phyloP scores from a whole-genome alignment of 2,888 invertebrate genomes.

The Thera obeliscata region DNA sequence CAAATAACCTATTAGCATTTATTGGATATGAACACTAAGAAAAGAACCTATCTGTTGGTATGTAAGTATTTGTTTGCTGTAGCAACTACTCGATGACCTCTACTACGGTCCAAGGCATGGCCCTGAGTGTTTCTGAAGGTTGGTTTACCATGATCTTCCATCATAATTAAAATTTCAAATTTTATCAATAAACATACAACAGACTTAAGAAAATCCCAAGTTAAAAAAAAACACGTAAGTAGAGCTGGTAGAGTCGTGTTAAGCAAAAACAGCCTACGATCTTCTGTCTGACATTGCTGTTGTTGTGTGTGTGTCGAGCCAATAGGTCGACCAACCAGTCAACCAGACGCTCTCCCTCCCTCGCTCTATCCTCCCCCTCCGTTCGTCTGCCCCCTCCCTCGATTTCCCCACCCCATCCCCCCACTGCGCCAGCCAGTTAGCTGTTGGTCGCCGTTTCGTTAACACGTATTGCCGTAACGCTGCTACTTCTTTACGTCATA shows the following conservation, averaged over 20 bases:
- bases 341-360: conserved; percentile 80
- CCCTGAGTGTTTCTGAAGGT: conserved; percentile 79
- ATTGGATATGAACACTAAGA: conserved; percentile 46
- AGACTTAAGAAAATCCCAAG: neutral
- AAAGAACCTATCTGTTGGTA: neutral
- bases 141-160: conserved; percentile 57
- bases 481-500: conserved; percentile 74
- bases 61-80: conserved; percentile 52
- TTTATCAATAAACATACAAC: conserved; percentile 12
- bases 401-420: conserved; percentile 50
- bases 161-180: conserved; percentile 14
- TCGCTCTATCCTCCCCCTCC: conserved; percentile 63
- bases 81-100: conserved; percentile 70
- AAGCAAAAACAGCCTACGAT: conserved; percentile 71
- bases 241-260: conserved; percentile 48
- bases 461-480: conserved; percentile 51
- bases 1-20: conserved; percentile 43
- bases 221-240: conserved; percentile 13
- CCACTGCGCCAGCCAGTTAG: conserved; percentile 76
- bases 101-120: conserved; percentile 73
- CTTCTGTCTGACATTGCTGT: conserved; percentile 68
- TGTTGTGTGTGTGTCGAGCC: conserved; percentile 73
- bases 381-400: conserved; percentile 67
- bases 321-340: conserved; percentile 83
- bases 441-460: conserved; percentile 59